Percentiles rank a stretch among this genome's conserved stretches.
Conservation (phyloP, 1,140 invertebrate genomes). For the Leucophenga varia region DNA sequence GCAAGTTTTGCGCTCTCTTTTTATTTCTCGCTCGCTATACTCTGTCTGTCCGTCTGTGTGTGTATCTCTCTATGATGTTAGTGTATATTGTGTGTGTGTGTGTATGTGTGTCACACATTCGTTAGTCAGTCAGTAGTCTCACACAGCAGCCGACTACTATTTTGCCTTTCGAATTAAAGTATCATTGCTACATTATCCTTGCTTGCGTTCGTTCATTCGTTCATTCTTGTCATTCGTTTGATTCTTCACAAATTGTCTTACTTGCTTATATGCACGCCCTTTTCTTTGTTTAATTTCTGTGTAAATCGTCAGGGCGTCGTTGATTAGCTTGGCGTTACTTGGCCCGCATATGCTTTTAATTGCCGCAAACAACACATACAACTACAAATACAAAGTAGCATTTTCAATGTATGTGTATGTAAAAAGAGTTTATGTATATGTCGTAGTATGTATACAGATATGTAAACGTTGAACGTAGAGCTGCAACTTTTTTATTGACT, state of each 20-base stretch:
- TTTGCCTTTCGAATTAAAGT: too few relatives aligned
- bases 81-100: slow-evolving; percentile 17
- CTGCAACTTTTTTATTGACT: too few relatives aligned
- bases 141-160: too few relatives aligned
- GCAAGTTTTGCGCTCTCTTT: too few relatives aligned
- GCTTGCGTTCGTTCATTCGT: slow-evolving; percentile 33
- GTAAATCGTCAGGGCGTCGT: slow-evolving; percentile 40
- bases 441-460: too few relatives aligned
- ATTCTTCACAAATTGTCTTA: too few relatives aligned
- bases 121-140: too few relatives aligned
- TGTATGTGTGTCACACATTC: slow-evolving; percentile 5
- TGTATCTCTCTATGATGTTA: slow-evolving; percentile 35
- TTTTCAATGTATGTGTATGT: too few relatives aligned
- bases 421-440: too few relatives aligned
- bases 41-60: slow-evolving; percentile 32
- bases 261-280: slow-evolving; percentile 17
- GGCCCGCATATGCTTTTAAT: slow-evolving; percentile 49
- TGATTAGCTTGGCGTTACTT: slow-evolving; percentile 34
- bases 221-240: too few relatives aligned
- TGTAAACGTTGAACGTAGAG: too few relatives aligned
- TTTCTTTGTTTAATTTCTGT: slow-evolving; percentile 37
- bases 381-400: slow-evolving; percentile 9
- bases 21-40: too few relatives aligned
- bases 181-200: slow-evolving; percentile 18
- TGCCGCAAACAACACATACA: slow-evolving; percentile 36